Base-by-base conservation (phyloP, 1,140 invertebrate species). In the Camponotus floridanus region DNA sequence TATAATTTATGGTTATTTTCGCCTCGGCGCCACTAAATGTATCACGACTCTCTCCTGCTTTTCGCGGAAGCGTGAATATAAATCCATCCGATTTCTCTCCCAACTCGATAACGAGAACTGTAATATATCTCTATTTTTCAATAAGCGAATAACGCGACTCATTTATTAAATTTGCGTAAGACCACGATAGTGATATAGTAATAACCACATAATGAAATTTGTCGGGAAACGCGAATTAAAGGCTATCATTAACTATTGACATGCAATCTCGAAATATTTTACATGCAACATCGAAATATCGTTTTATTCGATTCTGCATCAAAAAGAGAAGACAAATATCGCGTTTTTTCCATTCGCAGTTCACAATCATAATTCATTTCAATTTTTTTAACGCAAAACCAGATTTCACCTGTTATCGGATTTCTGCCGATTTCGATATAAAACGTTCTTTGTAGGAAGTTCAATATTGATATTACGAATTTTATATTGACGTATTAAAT, bases 361-460 rank as follows among this genome's bases (percentile, higher is more conserved):
- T 61, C 83, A 51, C 76, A 67, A 45, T 48, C 33, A 80, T 81
- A 76, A 87, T 91, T 87, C 81, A 81, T 67, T 83, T 26, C 0
- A 67, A 88, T 89, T 91, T 90, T 83, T 76, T 79, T 74, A 76
- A 61, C 68, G 57, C 36, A 59, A 86, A 57, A 73, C 1, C 48
- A 33, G 13, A 48, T 84, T 79, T 36, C 79, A 70, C 67, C 85
- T 80, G 62, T 62, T 83, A 85, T 81, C 36, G 39, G 39, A 73
- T 80, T 89, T 88, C 85, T 81, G 80, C 68, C 83, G 84, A 26
- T 26, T 26, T 87, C 64, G 79, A 85, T 80, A 45, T 31, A 15
- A 65, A 9, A 4, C 6, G 61, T 26, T 67, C 15, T 79, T 65
- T 15, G n/a, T 67, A 71, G 78, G 71, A 81, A 81, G 33, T 71